phyloP scores from a whole-genome alignment of 2,888 invertebrate species.

The Dryobotodes eremita region DNA sequence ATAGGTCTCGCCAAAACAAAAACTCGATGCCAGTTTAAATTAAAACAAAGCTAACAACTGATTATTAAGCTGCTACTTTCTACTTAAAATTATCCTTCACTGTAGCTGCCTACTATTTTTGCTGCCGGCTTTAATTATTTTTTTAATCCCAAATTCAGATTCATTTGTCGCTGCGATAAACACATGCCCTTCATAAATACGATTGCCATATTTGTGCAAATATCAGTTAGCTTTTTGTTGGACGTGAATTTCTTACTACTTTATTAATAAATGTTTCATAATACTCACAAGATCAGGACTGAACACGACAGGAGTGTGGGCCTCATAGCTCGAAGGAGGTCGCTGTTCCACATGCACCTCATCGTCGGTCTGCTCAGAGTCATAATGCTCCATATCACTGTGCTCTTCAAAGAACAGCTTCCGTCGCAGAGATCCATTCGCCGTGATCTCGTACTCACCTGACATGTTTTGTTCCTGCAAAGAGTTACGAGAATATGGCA shows the following conservation, averaged over 20 bases:
- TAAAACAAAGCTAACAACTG: too few relatives aligned
- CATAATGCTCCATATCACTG: constrained; percentile 86
- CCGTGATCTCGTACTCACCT: constrained; percentile 86
- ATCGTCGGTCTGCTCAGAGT: constrained; percentile 87
- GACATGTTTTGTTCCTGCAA: constrained; percentile 84
- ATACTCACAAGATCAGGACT: constrained; percentile 86
- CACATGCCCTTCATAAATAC: not conserved
- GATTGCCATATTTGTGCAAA: not conserved
- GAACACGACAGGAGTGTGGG: constrained; percentile 81
- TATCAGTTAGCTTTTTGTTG: not conserved
- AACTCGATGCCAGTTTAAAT: too few relatives aligned
- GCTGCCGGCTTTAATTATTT: too few relatives aligned
- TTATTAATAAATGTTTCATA: not conserved
- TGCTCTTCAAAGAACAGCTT: constrained; percentile 87
- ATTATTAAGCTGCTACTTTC: too few relatives aligned
- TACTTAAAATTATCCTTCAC: too few relatives aligned
- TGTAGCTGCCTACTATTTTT: too few relatives aligned
- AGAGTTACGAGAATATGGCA: not conserved
- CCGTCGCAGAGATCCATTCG: constrained; percentile 85
- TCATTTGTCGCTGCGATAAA: too few relatives aligned
- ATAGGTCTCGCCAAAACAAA: too few relatives aligned
- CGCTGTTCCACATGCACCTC: constrained; percentile 77
- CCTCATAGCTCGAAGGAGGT: constrained; percentile 81
- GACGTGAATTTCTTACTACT: not conserved
- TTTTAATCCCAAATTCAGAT: too few relatives aligned